Base-by-base conservation (phyloP, 1,140 invertebrate species). In the Chrysopa pallens region DNA sequence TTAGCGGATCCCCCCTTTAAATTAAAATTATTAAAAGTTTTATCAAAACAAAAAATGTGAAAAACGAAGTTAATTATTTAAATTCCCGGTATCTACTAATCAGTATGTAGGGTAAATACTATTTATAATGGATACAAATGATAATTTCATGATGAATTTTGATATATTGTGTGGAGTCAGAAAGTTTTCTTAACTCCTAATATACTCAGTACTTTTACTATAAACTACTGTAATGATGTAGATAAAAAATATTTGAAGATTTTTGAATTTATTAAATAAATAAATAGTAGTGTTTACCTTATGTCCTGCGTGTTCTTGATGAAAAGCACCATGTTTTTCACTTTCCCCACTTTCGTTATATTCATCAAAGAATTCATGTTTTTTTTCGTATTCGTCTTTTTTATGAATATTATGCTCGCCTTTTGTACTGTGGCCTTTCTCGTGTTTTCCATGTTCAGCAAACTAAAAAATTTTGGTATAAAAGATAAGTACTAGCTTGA, bases 381-480 rank as follows among this genome's bases (percentile, higher is more conserved):
- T 77, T 55, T 79, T 80, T 47, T 78, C 72, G 50, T 78, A 81
- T 49, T 80, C 77, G 45, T 81, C 74, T 54, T 78, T 79, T 52
- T 80, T 80, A 51, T 77, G 74, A 27, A 80, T 69, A 48, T 75
- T 77, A 49, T 80, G 78, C 48, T 73, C 72, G 6, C 78, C 78
- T 55, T 79, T 78, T 0, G 76, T 79, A 51, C 70, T 76, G 56
- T 79, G 74, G 0, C 77, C 76, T 56, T 80, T 78, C 9, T 72
- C 69, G 45, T 79, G 74, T 49, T 77, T 70, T 1, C 73, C 76
- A 1, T 72, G 67, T 50, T 80, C 76, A 28, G 68, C 68, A 46
- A 67, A 72, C 68, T 72, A 48, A n/a, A 51, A 33, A 45, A 39
- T 8, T 38, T 23, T 23, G 17, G 17, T n/a, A n/a, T n/a, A n/a